Conservation (phyloP, 2,113 vertebrate genomes). For the Coptodon rendalli region DNA sequence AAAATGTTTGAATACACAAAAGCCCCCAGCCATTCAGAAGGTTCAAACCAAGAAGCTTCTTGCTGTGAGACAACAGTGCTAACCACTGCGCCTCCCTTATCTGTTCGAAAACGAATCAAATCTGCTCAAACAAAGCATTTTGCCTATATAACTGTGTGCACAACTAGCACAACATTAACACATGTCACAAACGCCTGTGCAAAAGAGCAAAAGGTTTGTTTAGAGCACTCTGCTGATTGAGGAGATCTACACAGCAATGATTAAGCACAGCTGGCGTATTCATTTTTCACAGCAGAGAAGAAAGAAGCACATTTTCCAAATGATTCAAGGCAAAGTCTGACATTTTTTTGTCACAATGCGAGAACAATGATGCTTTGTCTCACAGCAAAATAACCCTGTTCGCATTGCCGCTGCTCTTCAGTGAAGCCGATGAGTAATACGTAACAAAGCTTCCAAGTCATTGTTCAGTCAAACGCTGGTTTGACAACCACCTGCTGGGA, state of each 20-base stretch:
- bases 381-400: background rate
- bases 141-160: background rate
- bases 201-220: background rate
- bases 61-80: background rate
- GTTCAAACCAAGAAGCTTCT: background rate
- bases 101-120: background rate
- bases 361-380: conserved; percentile 24
- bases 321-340: background rate
- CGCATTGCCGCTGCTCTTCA: background rate
- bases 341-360: background rate
- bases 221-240: background rate
- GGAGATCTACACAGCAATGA: background rate
- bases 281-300: background rate
- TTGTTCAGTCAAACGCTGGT: conserved; percentile 18
- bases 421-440: background rate
- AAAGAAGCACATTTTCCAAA: background rate
- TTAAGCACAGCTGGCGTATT: background rate
- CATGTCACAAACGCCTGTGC: background rate
- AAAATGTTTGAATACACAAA: background rate
- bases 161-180: background rate
- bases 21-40: background rate
- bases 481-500: conserved; percentile 39
- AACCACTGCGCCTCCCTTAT: background rate
- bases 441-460: conserved; percentile 12
- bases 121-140: background rate